These are phyloP conservation scores for Petaurus breviceps DNA, from an alignment of 2,113 vertebrate genomes.

Conservation along the genomic window DNA sequence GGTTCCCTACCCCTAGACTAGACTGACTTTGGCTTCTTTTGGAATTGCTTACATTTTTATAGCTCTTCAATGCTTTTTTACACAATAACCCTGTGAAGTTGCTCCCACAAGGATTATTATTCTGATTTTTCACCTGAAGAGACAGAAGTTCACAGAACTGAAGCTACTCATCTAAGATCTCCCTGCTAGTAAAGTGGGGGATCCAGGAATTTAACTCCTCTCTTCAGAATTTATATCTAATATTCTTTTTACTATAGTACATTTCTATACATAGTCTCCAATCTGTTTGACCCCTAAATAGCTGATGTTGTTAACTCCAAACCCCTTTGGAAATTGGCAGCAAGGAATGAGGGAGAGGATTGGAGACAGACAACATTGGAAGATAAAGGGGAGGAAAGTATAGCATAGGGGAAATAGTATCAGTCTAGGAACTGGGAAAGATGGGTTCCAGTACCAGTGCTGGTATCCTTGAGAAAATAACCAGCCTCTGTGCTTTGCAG, in stretches of 20 bases:
- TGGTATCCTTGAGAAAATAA: background rate
- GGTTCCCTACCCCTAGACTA: background rate
- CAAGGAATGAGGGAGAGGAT: background rate
- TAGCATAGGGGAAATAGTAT: background rate
- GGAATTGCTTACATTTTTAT: background rate
- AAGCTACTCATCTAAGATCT: background rate
- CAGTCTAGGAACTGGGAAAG: background rate
- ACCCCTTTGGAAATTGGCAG: background rate
- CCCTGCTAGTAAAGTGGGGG: background rate
- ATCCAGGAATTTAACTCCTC: background rate
- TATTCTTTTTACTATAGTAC: background rate
- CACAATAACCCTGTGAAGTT: background rate
- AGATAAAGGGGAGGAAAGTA: background rate
- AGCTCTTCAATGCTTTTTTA: background rate
- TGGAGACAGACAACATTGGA: background rate
- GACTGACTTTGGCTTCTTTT: background rate
- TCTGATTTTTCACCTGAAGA: conserved; percentile 11
- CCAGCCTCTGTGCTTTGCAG: background rate
- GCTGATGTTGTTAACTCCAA: background rate
- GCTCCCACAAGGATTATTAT: background rate
- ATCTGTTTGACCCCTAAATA: background rate
- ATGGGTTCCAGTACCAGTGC: background rate
- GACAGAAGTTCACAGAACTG: background rate
- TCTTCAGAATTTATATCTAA: background rate
- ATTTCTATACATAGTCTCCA: background rate